Conservation (phyloP, 1,140 invertebrate genomes). For the Drosophila tani region DNA sequence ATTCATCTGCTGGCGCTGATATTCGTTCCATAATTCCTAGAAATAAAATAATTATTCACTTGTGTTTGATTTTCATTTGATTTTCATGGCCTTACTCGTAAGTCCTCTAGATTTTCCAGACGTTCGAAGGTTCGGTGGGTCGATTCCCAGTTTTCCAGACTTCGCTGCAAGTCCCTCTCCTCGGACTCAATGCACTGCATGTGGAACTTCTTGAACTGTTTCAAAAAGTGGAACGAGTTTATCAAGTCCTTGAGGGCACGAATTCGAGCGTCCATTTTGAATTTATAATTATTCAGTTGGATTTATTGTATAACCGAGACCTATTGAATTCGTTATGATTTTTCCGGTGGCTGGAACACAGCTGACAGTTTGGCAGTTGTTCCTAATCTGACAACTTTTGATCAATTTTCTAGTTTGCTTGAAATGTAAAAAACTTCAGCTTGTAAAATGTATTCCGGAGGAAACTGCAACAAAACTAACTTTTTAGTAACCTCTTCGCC, state of each 20-base stretch:
- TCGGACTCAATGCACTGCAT: slow-evolving; percentile 20
- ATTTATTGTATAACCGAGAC: not conserved
- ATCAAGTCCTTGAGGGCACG: slow-evolving; percentile 28
- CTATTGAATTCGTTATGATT: not conserved
- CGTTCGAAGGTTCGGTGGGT: slow-evolving; percentile 25
- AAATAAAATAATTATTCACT: not conserved
- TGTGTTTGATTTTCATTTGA: no score
- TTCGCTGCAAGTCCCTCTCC: slow-evolving; percentile 1
- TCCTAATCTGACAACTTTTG: slow-evolving; percentile 5
- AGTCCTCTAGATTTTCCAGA: slow-evolving; percentile 13
- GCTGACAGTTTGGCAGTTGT: not conserved
- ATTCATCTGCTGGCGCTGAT: not conserved
- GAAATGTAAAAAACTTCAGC: slow-evolving; percentile 34
- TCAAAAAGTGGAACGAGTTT: slow-evolving; percentile 10
- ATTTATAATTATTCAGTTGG: not conserved
- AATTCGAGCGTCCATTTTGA: slow-evolving; percentile 32
- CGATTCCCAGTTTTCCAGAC: not conserved
- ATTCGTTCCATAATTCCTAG: not conserved
- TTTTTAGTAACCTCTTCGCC: slow-evolving; percentile 17
- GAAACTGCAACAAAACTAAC: slow-evolving; percentile 28
- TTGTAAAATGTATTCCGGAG: not conserved
- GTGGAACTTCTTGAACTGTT: slow-evolving; percentile 19
- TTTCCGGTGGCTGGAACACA: not conserved
- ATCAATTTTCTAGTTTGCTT: slow-evolving; percentile 25
- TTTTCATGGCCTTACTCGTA: not conserved